A percentile compares a stretch with the other conserved stretches of the same genome.
phyloP scores from a whole-genome alignment of 2,888 invertebrate genomes.

The Melanchra persicariae region DNA sequence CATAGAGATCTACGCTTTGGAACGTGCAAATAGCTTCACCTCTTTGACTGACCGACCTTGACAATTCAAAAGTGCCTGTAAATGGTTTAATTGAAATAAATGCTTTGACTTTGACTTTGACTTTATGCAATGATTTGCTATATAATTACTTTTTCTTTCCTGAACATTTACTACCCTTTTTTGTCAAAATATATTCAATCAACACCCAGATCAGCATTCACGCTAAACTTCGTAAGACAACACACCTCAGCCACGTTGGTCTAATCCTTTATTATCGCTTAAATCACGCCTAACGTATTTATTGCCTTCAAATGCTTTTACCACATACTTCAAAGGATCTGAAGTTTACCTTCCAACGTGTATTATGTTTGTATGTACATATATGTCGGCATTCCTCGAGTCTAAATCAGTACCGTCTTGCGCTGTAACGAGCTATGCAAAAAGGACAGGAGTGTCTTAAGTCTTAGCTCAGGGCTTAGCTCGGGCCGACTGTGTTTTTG shows the following conservation, averaged over 20 bases:
- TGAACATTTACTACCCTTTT: too few species aligned
- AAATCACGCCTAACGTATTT: constrained; percentile 63
- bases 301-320: constrained; percentile 47
- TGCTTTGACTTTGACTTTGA: too few species aligned
- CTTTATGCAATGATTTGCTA: too few species aligned
- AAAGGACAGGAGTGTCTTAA: constrained; percentile 62
- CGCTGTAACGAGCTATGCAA: constrained; percentile 66
- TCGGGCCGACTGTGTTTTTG: constrained; percentile 14
- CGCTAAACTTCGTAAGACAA: constrained; percentile 14
- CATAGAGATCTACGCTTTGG: too few species aligned
- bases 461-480: constrained; percentile 42
- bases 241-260: constrained; percentile 3
- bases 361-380: constrained; percentile 29
- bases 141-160: too few species aligned
- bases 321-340: constrained; percentile 65
- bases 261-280: constrained; percentile 52
- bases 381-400: constrained; percentile 59
- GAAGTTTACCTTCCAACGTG: constrained; percentile 42
- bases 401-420: constrained; percentile 70
- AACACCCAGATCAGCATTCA: too few species aligned
- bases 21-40: too few species aligned
- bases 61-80: too few species aligned
- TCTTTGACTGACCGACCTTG: too few species aligned
- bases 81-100: too few species aligned
- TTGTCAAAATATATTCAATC: neutral